A percentile compares a stretch with the other conserved stretches of the same genome.
Evolutionary conservation across 37 sponge, comb jelly and placozoan genomes (phyloP).

Genomic region (Ianthella basta): DNA sequence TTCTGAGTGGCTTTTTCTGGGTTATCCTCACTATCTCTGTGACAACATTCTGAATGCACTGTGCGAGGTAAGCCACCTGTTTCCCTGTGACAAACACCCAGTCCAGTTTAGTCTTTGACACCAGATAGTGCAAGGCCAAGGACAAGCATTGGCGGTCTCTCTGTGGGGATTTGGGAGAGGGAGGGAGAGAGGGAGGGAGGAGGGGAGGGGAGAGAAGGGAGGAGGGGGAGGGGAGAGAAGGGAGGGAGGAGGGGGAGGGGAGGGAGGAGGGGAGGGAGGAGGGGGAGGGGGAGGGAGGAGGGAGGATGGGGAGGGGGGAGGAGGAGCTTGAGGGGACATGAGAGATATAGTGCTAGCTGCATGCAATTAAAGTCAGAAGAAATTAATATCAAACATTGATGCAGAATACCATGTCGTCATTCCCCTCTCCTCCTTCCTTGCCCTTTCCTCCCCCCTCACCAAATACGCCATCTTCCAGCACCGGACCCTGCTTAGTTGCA

Average conservation of each 20-base stretch:
- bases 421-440: background rate
- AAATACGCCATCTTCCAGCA: constrained; percentile 28
- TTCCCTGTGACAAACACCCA: constrained; percentile 28
- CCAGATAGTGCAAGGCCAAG: constrained; percentile 19
- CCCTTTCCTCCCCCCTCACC: background rate
- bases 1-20: constrained; percentile 18
- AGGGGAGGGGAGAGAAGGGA: too few relatives aligned
- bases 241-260: background rate
- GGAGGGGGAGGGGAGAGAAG: too few relatives aligned
- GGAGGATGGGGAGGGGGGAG: background rate
- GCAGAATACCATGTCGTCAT: too few relatives aligned
- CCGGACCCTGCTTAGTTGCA: background rate
- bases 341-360: background rate
- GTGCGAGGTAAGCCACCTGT: constrained; percentile 7
- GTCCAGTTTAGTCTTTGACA: constrained; percentile 18
- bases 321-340: background rate
- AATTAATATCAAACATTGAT: too few relatives aligned
- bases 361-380: background rate
- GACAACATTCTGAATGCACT: constrained; percentile 14
- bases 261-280: constrained; percentile 20
- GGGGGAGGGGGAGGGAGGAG: constrained; percentile 20
- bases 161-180: background rate
- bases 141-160: background rate
- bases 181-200: too few relatives aligned
- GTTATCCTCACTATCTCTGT: constrained; percentile 1